phyloP scores from a whole-genome alignment of 2,113 vertebrate species.

The Sula dactylatra region DNA sequence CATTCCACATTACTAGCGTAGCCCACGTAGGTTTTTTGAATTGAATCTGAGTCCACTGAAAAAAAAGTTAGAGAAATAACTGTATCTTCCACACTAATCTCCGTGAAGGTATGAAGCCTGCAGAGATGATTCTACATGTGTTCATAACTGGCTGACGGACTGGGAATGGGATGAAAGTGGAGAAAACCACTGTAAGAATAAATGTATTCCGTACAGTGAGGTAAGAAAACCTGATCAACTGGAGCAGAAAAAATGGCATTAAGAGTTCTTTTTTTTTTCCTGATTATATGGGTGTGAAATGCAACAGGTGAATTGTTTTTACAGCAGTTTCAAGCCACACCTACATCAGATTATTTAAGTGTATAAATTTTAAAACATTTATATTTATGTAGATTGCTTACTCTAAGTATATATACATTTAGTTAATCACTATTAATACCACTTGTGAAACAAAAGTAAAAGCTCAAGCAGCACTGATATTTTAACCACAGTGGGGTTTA shows the following conservation, averaged over 20 bases:
- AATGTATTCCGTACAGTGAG: constrained; percentile 65
- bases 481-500: not conserved
- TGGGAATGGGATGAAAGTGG: constrained; percentile 62
- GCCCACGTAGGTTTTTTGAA: not conserved
- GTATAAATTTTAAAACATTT: not conserved
- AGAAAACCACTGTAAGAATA: constrained; percentile 64
- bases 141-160: constrained; percentile 66
- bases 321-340: not conserved
- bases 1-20: not conserved
- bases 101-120: constrained; percentile 74
- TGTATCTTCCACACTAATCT: not conserved
- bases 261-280: not conserved
- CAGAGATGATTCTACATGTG: constrained; percentile 66
- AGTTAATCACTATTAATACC: not conserved
- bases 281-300: not conserved
- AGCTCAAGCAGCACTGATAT: not conserved
- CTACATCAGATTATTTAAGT: not conserved
- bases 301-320: not conserved
- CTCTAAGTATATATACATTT: not conserved
- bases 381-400: not conserved
- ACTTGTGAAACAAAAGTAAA: not conserved
- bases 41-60: not conserved
- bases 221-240: constrained; percentile 39
- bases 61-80: not conserved
- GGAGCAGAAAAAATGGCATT: not conserved